Evolutionary conservation across 64 coral and sea anemone species (phyloP), one percentile per base, ranked within the genome.

Genomic region (Porites lutea): DNA sequence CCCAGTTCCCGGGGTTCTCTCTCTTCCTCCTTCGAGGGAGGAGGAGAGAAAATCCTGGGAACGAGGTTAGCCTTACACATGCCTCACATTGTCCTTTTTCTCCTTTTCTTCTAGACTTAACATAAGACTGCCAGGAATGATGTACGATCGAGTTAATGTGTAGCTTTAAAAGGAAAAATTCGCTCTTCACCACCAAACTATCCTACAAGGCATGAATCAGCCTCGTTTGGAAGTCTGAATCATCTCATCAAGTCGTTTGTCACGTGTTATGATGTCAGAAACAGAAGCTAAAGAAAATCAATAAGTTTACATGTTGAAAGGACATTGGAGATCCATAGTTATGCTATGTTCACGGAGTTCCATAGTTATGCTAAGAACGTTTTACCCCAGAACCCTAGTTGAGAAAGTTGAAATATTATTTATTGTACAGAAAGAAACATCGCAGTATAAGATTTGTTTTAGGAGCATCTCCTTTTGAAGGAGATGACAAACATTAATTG

Each of bases 41-140:
- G 27, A 37, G 1, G 27, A 37, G 27, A 37, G 27, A 37, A 37
- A 37, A 37, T 37, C 27, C 27, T 37, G 27, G 27, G 27, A 37
- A 37, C 27, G 27, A 37, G 27, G 27, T 1, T 37, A 1, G 1
- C 27, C 27, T 37, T 37, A 37, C 27, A 37, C 27, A 37, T 37
- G 27, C 27, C 27, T 7, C 12, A 57, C 7, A 9, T 9, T 1
- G 3, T 7, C 12, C 12, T 47, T 48, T 69, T 52, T 68, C 43
- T 14, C 61, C 51, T 84, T 63, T 68, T 46, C n/a, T 51, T 16
- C 62, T 16, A 84, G 45, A 60, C 18, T 21, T 1, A 76, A 45
- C 48, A 51, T 76, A 49, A 84, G 63, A 21, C 81, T 84, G 18
- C 81, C 81, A 68, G 16, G 61, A 21, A 69, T 68, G 81, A 48